A percentile compares a stretch with the other conserved stretches of the same genome.
phyloP scores from a whole-genome alignment of 2,113 vertebrate species.

The Camelus bactrianus region DNA sequence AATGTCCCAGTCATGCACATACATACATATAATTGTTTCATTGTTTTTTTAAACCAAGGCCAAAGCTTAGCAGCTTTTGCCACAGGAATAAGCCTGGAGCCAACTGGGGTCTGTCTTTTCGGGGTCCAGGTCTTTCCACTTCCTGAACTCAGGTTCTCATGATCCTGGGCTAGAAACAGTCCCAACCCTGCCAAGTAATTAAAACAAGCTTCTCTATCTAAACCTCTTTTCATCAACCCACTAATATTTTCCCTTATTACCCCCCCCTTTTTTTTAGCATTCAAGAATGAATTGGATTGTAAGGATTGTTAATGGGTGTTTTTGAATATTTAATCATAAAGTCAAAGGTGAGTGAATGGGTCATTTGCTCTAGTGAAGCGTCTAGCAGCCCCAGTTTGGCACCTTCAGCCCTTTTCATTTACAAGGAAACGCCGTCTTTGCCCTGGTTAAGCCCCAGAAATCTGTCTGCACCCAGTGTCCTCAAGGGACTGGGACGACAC shows the following conservation, averaged over 20 bases:
- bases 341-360: neutral
- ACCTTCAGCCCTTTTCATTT: neutral
- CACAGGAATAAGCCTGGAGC: neutral
- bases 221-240: neutral
- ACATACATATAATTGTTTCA: neutral
- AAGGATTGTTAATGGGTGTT: neutral
- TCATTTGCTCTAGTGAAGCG: neutral
- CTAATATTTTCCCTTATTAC: neutral
- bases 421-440: neutral
- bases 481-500: neutral
- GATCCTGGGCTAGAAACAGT: neutral
- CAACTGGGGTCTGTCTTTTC: neutral
- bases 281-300: neutral
- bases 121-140: neutral
- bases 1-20: too few relatives aligned
- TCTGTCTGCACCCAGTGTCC: neutral
- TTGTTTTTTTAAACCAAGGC: neutral
- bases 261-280: neutral
- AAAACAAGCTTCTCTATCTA: neutral
- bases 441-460: neutral
- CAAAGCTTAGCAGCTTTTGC: neutral
- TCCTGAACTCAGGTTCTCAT: neutral
- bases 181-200: neutral
- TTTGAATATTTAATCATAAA: slow-evolving; percentile 11
- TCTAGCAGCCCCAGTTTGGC: too few relatives aligned